Percentiles rank a stretch among this genome's conserved stretches.
These are phyloP conservation scores for Malurus cyaneus DNA, from an alignment of 2,113 vertebrate species.

Conservation along the genomic window DNA sequence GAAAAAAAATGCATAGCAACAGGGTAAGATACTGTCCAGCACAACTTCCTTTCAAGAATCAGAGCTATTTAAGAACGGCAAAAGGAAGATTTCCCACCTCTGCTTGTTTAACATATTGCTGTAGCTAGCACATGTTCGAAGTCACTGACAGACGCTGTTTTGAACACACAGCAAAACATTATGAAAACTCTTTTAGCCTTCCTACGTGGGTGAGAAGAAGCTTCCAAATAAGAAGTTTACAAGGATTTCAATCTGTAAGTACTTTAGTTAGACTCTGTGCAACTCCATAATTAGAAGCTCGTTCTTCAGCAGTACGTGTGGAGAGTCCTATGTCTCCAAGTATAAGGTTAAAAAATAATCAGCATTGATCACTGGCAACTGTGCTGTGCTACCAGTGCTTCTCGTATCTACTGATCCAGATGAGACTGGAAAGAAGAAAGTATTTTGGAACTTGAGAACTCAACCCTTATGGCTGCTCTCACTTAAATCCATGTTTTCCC, in stretches of 20 bases:
- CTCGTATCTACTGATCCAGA: background rate
- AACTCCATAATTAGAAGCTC: background rate
- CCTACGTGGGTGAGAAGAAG: slow-evolving; percentile 70
- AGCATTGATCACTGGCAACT: background rate
- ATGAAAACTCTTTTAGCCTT: slow-evolving; percentile 80
- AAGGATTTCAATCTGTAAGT: slow-evolving; percentile 66
- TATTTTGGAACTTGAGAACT: background rate
- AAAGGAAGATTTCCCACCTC: slow-evolving; percentile 59
- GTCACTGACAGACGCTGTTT: slow-evolving; percentile 80
- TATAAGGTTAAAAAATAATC: background rate
- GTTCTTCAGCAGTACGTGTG: background rate
- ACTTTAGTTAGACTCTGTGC: slow-evolving; percentile 42
- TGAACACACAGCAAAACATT: slow-evolving; percentile 79
- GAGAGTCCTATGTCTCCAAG: background rate
- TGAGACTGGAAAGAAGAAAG: background rate
- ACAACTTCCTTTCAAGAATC: background rate
- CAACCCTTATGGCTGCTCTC: background rate
- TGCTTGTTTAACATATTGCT: slow-evolving; percentile 74
- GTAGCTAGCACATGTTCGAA: slow-evolving; percentile 76
- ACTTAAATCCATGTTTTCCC: background rate
- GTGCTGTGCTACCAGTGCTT: background rate
- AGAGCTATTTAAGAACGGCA: background rate
- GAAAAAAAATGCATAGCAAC: background rate
- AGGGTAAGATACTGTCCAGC: background rate
- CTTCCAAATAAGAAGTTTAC: slow-evolving; percentile 78